Percentiles rank a stretch among this genome's conserved stretches.
phyloP scores from a whole-genome alignment of 2,888 invertebrate species.

The Chloroclystis v-ata region DNA sequence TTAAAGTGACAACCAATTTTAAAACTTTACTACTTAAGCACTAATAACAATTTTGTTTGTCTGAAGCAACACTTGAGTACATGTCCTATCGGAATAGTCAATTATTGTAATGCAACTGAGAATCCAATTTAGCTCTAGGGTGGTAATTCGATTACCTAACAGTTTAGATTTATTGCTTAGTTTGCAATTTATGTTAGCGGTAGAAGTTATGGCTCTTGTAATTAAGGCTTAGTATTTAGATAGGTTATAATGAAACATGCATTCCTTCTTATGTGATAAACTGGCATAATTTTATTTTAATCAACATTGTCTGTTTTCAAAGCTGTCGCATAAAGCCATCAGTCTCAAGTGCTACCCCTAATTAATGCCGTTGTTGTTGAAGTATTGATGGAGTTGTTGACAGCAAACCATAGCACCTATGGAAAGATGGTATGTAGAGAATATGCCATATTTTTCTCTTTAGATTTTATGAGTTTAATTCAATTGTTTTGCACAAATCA shows the following conservation, averaged over 20 bases:
- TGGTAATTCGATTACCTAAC: slow-evolving; percentile 1
- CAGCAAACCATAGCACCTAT: not conserved
- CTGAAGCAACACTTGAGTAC: too few relatives aligned
- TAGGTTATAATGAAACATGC: too few relatives aligned
- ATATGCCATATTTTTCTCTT: not conserved
- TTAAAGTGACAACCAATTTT: too few relatives aligned
- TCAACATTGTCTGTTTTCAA: slow-evolving; percentile 1
- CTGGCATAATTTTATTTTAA: not conserved
- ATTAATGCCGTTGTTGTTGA: slow-evolving; percentile 6
- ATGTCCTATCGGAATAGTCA: too few relatives aligned
- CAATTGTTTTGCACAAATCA: not conserved
- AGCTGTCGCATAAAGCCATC: slow-evolving; percentile 4
- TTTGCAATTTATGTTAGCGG: not conserved
- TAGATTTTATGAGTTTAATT: not conserved
- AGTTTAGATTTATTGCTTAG: slow-evolving; percentile 5
- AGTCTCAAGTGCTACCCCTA: slow-evolving; percentile 7
- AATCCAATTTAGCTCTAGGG: slow-evolving; percentile 6
- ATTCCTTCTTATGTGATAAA: not conserved
- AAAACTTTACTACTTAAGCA: too few relatives aligned
- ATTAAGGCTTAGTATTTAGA: too few relatives aligned
- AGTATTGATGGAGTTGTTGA: slow-evolving; percentile 6
- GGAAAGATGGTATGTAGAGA: not conserved
- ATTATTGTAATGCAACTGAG: slow-evolving; percentile 4
- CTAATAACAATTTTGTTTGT: too few relatives aligned
- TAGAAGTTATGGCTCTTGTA: too few relatives aligned